Evolutionary conservation across 2,888 invertebrate species (phyloP).

Genomic region (Cosmia trapezina): DNA sequence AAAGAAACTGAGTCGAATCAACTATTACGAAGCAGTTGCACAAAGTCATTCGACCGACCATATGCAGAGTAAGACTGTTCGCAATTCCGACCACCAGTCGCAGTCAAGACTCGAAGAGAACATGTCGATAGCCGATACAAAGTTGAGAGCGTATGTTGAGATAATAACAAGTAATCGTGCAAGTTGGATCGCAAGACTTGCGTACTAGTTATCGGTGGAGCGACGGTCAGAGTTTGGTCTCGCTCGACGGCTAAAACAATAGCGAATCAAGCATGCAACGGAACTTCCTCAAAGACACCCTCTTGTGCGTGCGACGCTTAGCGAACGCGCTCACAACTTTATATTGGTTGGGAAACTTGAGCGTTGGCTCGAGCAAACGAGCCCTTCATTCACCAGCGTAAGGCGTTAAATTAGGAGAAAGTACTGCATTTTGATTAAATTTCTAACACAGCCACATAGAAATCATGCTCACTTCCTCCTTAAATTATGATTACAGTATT

Average conservation of each 20-base stretch:
- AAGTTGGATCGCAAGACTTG: slow-evolving; percentile 82
- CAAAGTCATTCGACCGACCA: slow-evolving; percentile 65
- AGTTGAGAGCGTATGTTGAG: slow-evolving; percentile 82
- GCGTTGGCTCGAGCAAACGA: slow-evolving; percentile 77
- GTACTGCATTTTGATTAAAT: slow-evolving; percentile 60
- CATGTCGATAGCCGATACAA: slow-evolving; percentile 80
- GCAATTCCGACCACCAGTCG: slow-evolving; percentile 71
- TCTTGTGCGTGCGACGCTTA: slow-evolving; percentile 87
- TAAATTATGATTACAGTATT: slow-evolving; percentile 43
- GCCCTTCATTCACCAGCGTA: slow-evolving; percentile 66
- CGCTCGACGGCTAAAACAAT: slow-evolving; percentile 85
- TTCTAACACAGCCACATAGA: slow-evolving; percentile 24
- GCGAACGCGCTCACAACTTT: slow-evolving; percentile 85
- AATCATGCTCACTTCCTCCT: slow-evolving; percentile 23
- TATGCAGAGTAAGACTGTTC: slow-evolving; percentile 69
- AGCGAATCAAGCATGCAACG: slow-evolving; percentile 89
- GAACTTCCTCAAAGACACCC: slow-evolving; percentile 88
- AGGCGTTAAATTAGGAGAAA: slow-evolving; percentile 69
- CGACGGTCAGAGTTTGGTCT: slow-evolving; percentile 84
- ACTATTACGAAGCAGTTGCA: slow-evolving; percentile 64
- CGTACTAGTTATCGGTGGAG: slow-evolving; percentile 77
- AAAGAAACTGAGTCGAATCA: slow-evolving; percentile 59
- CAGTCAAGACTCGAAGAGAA: slow-evolving; percentile 72
- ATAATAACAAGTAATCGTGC: slow-evolving; percentile 85
- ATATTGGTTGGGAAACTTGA: slow-evolving; percentile 88